phyloP scores from a whole-genome alignment of 2,113 vertebrate genomes.

The Marcusenius ussheri region DNA sequence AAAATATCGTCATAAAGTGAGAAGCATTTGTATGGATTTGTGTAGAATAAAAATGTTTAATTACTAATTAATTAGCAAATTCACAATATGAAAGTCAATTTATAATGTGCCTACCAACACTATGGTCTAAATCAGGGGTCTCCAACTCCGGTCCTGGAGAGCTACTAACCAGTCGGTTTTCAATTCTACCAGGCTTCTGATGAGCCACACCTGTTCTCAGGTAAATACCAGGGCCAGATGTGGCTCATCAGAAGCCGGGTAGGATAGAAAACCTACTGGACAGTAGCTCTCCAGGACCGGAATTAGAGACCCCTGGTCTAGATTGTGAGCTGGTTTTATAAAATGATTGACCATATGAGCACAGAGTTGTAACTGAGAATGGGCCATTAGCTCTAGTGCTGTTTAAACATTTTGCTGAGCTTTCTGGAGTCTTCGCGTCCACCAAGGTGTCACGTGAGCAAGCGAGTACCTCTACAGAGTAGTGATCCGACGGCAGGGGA shows the following conservation, averaged over 20 bases:
- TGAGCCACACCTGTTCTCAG: no score
- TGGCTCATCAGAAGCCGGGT: no score
- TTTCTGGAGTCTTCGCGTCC: not conserved
- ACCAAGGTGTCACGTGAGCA: not conserved
- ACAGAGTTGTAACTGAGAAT: not conserved
- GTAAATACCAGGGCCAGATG: no score
- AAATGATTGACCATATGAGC: not conserved
- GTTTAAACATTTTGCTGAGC: not conserved
- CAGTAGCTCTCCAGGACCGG: no score
- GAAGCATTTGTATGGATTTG: not conserved
- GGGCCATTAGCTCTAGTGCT: not conserved
- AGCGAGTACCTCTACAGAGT: slow-evolving; percentile 80
- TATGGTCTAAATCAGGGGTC: not conserved
- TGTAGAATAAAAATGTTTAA: not conserved
- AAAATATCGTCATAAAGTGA: not conserved
- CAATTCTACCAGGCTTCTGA: no score
- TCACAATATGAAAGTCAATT: not conserved
- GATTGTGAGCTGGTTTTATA: not conserved
- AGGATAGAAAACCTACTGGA: no score
- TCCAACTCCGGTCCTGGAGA: no score
- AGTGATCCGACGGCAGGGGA: slow-evolving; percentile 97
- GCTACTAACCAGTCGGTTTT: no score
- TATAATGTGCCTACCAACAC: not conserved
- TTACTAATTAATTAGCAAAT: not conserved
- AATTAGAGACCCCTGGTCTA: not conserved